A percentile compares a stretch with the other conserved stretches of the same genome.
These are phyloP conservation scores for Hypsopygia costalis DNA, from an alignment of 2,888 invertebrate genomes.

Conservation along the genomic window DNA sequence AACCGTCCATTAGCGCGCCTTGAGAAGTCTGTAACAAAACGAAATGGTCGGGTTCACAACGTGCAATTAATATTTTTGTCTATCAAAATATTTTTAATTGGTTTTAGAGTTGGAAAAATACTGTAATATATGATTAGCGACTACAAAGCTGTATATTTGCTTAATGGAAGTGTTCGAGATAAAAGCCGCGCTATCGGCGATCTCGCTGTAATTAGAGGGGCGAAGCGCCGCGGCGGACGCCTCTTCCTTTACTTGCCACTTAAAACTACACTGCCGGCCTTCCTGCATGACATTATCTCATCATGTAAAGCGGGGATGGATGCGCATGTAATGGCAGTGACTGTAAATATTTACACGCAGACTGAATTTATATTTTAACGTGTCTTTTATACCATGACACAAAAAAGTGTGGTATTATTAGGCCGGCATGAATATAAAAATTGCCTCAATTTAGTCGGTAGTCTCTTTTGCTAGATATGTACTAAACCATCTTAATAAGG, in stretches of 20 bases:
- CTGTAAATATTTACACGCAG: slow-evolving; percentile 21
- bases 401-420: too few relatives aligned
- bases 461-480: too few relatives aligned
- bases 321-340: slow-evolving; percentile 17
- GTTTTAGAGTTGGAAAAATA: slow-evolving; percentile 66
- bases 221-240: slow-evolving; percentile 24
- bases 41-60: slow-evolving; percentile 46
- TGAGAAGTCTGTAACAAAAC: slow-evolving; percentile 36
- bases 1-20: slow-evolving; percentile 53
- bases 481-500: too few relatives aligned
- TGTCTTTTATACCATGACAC: too few relatives aligned
- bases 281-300: slow-evolving; percentile 45
- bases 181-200: slow-evolving; percentile 75
- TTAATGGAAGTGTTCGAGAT: slow-evolving; percentile 77
- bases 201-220: slow-evolving; percentile 71
- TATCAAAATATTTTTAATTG: slow-evolving; percentile 78
- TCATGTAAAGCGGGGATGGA: slow-evolving; percentile 42
- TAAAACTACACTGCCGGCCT: slow-evolving; percentile 62
- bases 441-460: too few relatives aligned
- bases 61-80: slow-evolving; percentile 70
- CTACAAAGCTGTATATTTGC: slow-evolving; percentile 76
- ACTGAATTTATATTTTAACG: slow-evolving; percentile 7
- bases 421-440: too few relatives aligned
- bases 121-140: slow-evolving; percentile 68
- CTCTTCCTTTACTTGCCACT: slow-evolving; percentile 67